These are phyloP conservation scores for Microtus pennsylvanicus DNA, from an alignment of 2,113 vertebrate genomes.

Conservation along the genomic window DNA sequence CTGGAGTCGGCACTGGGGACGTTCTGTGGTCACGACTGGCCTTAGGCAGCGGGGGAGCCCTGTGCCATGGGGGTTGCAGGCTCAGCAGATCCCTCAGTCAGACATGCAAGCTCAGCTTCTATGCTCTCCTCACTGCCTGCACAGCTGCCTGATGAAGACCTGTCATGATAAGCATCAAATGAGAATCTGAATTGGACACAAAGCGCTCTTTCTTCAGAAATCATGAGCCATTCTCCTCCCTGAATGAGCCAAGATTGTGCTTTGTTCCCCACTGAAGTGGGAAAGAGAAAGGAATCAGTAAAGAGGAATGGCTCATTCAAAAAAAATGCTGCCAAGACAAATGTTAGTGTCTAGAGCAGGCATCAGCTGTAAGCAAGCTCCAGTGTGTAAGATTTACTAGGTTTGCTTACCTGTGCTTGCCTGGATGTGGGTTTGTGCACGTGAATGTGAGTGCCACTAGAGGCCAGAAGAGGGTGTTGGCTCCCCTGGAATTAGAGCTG, in stretches of 20 bases:
- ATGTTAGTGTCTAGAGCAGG: background rate
- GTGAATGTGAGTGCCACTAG: background rate
- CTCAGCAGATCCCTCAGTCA: accelerated
- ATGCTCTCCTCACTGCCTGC: accelerated
- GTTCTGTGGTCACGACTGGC: accelerated
- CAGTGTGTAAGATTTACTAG: background rate
- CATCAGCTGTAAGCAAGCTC: accelerated
- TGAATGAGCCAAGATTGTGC: constrained; percentile 54
- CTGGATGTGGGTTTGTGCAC: no score
- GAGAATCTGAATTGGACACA: background rate
- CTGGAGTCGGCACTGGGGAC: accelerated
- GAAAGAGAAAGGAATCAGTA: background rate
- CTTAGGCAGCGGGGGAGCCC: accelerated
- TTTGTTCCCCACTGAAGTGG: background rate
- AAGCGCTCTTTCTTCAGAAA: constrained; percentile 55
- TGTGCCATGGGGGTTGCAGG: background rate
- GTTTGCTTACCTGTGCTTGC: background rate
- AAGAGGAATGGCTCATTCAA: background rate
- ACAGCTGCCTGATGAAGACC: constrained; percentile 13
- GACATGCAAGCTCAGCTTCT: background rate
- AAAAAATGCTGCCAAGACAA: background rate
- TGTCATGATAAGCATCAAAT: background rate
- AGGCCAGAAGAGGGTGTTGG: background rate
- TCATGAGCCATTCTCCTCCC: constrained; percentile 51
- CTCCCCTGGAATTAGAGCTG: background rate